Conservation (phyloP, 53 echinoderm and acorn worm genomes). For the Apostichopus leukothele region DNA sequence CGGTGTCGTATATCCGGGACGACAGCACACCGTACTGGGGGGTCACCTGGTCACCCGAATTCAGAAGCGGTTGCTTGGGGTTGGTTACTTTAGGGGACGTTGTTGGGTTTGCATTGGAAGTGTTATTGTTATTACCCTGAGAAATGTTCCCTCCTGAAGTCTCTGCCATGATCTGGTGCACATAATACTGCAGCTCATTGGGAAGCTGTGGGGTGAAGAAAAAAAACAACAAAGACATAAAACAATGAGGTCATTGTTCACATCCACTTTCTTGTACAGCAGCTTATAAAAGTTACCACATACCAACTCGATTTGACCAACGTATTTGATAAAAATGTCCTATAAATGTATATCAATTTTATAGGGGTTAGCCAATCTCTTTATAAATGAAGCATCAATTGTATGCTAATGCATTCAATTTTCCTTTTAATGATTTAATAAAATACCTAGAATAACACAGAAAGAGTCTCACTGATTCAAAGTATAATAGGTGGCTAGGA, state of each 20-base stretch:
- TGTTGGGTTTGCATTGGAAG: constrained; percentile 43
- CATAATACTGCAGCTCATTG: constrained; percentile 97
- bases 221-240: not conserved
- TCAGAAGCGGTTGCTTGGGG: constrained; percentile 78
- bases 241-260: constrained; percentile 4
- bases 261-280: too few species aligned
- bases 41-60: constrained; percentile 38
- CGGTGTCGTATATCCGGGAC: constrained; percentile 85
- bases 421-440: too few species aligned
- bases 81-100: constrained; percentile 53
- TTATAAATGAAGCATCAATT: too few species aligned
- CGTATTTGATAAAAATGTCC: too few species aligned
- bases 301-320: too few species aligned
- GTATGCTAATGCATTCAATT: too few species aligned
- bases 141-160: constrained; percentile 50
- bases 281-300: too few species aligned
- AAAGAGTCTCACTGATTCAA: too few species aligned
- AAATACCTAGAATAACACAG: too few species aligned
- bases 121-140: constrained; percentile 31
- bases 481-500: too few species aligned
- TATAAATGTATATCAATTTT: too few species aligned
- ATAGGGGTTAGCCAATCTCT: too few species aligned
- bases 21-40: constrained; percentile 70
- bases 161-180: constrained; percentile 98
- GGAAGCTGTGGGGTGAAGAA: constrained; percentile 70